A percentile compares a stretch with the other conserved stretches of the same genome.
Conservation (phyloP, 2,888 invertebrate species). For the Chloroclysta siterata region DNA sequence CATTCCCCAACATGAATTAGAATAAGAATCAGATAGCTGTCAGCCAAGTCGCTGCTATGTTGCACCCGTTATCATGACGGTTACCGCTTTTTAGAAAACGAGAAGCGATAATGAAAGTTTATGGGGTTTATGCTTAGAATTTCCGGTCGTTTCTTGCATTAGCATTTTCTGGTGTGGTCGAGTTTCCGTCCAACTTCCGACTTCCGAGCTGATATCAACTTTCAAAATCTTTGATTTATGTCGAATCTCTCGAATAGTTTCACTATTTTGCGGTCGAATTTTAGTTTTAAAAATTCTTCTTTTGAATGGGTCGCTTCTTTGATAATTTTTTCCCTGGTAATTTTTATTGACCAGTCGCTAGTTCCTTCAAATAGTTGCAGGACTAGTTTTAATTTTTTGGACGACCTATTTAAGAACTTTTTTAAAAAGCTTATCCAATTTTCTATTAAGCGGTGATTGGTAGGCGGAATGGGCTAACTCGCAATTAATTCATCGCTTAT, state of each 20-base stretch:
- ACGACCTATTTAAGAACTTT: too few relatives aligned
- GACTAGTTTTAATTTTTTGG: too few relatives aligned
- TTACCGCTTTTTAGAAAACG: conserved; percentile 11
- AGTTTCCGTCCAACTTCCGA: conserved; percentile 36
- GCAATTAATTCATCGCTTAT: too few relatives aligned
- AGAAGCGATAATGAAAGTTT: conserved; percentile 44
- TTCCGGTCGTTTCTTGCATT: conserved; percentile 41
- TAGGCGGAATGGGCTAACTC: too few relatives aligned
- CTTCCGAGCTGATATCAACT: conserved; percentile 37
- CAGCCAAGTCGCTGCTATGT: neutral
- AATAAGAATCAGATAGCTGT: too few relatives aligned
- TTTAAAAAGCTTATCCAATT: too few relatives aligned
- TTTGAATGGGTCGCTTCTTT: neutral
- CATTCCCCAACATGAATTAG: too few relatives aligned
- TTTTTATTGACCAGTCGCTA: too few relatives aligned
- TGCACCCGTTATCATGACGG: neutral
- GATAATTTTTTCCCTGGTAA: too few relatives aligned
- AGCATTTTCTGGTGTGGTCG: conserved; percentile 35
- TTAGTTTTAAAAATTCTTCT: neutral
- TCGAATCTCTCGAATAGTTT: conserved; percentile 30
- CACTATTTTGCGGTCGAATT: conserved; percentile 31
- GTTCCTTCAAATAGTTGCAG: too few relatives aligned
- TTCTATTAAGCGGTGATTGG: too few relatives aligned
- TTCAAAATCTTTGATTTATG: conserved; percentile 35
- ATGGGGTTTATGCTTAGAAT: conserved; percentile 41